Evolutionary conservation across 2,113 vertebrate species (phyloP), one percentile per base, ranked within the genome.

Genomic region (Podocnemis expansa): DNA sequence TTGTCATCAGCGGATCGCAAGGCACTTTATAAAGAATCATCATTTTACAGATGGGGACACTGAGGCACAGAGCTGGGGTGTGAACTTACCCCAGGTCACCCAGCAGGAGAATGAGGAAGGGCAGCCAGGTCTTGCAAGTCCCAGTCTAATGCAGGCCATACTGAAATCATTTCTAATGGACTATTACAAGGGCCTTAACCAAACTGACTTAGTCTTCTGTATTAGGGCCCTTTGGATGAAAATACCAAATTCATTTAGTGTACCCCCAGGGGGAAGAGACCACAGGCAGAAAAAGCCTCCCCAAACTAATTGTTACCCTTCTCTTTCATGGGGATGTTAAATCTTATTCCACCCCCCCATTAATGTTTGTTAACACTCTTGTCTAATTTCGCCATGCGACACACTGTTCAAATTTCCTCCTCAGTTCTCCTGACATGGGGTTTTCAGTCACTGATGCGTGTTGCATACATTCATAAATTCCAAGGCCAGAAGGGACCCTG

Each of bases 111-210:
- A 67, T 21, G 60, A 67, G 21, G 21, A 25, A 75, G 24, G 43
- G 38, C 38, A 75, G 21, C 5, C 24, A 75, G 38, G 10, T 73
- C 67, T 73, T 5, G 10, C 60, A 34, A 63, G 60, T 11, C 5
- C 70, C 70, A 43, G 21, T 14, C 22, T 21, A 75, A 38, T 25
- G 12, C 70, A 13, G 38, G 38, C 38, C 70, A 75, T 21, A 24
- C 41, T 22, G 81, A 51, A 29, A 73, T 49, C 21, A 43, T 14
- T 25, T 25, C 43, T 75, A 67, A 34, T 19, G 7, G 34, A 67
- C n/a, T 3, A 3, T 34, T n/a, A 19, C 25, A 29, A 41, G 45
- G 34, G 6, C 17, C 88, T 0, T 0, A 21, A 11, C 8, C 0
- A 1, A 84, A 43, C 31, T 34, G 52, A 84, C 29, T 29, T 31